Evolutionary conservation across 2,113 vertebrate genomes (phyloP).

Genomic region (Galbula dea): DNA sequence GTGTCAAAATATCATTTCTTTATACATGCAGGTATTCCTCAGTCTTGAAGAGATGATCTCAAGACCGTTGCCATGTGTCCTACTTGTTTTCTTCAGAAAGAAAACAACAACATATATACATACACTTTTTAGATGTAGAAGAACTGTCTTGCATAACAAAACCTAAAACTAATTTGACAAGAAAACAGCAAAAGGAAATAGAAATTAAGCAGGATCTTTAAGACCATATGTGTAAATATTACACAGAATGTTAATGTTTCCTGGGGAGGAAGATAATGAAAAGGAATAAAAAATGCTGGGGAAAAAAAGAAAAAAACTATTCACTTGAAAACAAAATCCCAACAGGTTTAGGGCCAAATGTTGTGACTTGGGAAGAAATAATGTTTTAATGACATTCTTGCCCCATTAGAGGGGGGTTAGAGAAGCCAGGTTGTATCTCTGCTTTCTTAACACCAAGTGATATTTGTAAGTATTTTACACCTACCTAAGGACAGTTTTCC

Average conservation of each 20-base stretch:
- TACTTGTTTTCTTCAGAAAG: not conserved
- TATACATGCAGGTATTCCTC: not conserved
- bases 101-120: not conserved
- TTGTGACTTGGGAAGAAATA: not conserved
- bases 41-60: not conserved
- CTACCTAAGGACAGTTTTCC: not conserved
- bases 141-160: not conserved
- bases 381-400: not conserved
- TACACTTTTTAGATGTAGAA: not conserved
- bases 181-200: not conserved
- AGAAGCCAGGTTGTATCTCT: not conserved
- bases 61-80: not conserved
- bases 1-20: not conserved
- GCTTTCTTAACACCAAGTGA: not conserved
- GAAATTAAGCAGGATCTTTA: not conserved
- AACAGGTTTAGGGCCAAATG: not conserved
- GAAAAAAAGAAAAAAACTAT: not conserved
- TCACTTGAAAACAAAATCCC: not conserved
- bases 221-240: not conserved
- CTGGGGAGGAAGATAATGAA: not conserved
- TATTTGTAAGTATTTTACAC: not conserved
- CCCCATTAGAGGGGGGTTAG: too few relatives aligned
- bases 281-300: not conserved
- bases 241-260: not conserved
- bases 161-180: not conserved